Evolutionary conservation across 2,113 vertebrate species (phyloP).

Genomic region (Hippocampus mohnikei): DNA sequence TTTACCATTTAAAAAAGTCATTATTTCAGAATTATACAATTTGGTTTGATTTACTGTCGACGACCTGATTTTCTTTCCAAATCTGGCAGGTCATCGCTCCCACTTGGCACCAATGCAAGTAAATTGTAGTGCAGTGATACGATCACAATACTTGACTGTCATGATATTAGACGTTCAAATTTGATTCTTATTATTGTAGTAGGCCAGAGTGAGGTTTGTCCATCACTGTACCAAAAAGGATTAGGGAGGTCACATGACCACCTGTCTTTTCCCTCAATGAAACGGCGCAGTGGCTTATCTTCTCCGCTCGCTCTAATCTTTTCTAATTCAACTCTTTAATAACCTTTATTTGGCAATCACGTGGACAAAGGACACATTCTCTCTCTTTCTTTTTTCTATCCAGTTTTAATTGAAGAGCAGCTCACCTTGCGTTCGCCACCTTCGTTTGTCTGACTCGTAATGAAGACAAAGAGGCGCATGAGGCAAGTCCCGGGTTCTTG

Average conservation of each 20-base stretch:
- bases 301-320: constrained; percentile 56
- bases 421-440: neutral
- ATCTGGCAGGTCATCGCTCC: neutral
- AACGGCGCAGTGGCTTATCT: constrained; percentile 58
- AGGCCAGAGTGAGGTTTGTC: constrained; percentile 9
- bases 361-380: constrained; percentile 27
- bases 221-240: constrained; percentile 1
- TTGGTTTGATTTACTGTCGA: too few relatives aligned
- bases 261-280: constrained; percentile 39
- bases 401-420: neutral
- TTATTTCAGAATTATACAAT: too few relatives aligned
- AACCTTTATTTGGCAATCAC: constrained; percentile 52
- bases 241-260: constrained; percentile 40
- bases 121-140: neutral
- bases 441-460: neutral
- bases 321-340: constrained; percentile 60
- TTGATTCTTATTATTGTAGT: neutral
- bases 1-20: too few relatives aligned
- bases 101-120: neutral
- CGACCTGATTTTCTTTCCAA: too few relatives aligned
- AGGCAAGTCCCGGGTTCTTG: constrained; percentile 70
- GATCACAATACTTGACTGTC: neutral
- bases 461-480: constrained; percentile 9
- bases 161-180: neutral
- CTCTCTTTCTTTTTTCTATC: neutral